phyloP scores from a whole-genome alignment of 2,888 invertebrate genomes.

The Malacosoma neustria region DNA sequence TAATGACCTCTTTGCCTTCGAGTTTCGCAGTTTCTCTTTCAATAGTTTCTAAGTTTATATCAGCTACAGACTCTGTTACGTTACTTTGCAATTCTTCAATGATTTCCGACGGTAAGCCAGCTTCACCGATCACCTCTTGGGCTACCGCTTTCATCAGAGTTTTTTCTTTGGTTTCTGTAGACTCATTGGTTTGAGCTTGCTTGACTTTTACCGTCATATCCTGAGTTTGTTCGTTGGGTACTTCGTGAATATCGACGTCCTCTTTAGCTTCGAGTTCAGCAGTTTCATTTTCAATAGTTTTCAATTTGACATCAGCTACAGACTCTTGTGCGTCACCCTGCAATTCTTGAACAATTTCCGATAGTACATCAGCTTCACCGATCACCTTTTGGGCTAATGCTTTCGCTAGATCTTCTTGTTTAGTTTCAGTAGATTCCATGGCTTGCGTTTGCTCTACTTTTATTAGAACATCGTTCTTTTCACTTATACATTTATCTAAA shows the following conservation, averaged over 20 bases:
- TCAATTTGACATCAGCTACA: background rate
- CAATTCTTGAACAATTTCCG: background rate
- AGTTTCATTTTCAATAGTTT: background rate
- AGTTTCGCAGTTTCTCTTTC: slow-evolving; percentile 35
- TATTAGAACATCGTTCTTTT: slow-evolving; percentile 1
- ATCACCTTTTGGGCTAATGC: background rate
- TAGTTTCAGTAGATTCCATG: background rate
- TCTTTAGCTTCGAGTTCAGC: background rate
- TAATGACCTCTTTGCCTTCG: slow-evolving; percentile 35
- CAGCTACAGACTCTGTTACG: slow-evolving; percentile 18
- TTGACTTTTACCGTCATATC: background rate
- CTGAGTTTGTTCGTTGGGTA: background rate
- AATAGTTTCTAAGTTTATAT: slow-evolving; percentile 26
- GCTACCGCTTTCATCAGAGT: background rate
- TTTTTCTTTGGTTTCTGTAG: background rate
- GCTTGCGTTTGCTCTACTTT: slow-evolving; percentile 1
- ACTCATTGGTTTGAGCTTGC: background rate
- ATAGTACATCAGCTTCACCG: background rate
- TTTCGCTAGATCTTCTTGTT: background rate
- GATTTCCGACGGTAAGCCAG: background rate
- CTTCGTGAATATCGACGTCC: background rate
- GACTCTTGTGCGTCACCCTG: background rate
- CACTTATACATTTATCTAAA: slow-evolving; percentile 6
- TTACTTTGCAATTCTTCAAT: slow-evolving; percentile 2
- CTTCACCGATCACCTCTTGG: slow-evolving; percentile 1